phyloP scores from a whole-genome alignment of 2,797 vertebrate genomes.

The Neosilurus mollespiculum region DNA sequence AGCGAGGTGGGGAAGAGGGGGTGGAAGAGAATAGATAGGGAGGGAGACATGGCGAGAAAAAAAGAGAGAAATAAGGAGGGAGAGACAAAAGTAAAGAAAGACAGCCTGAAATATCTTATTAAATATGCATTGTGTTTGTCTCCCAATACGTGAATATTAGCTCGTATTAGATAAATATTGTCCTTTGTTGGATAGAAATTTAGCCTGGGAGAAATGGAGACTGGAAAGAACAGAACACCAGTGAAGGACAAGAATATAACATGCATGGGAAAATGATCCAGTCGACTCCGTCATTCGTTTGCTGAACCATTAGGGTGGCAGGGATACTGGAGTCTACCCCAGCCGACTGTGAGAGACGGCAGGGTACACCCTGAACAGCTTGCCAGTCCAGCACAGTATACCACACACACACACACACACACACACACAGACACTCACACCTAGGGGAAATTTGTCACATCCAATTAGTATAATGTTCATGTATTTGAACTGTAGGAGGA shows the following conservation, averaged over 20 bases:
- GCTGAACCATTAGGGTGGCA: no score
- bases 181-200: neutral
- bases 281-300: no score
- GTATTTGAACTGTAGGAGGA: no score
- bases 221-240: neutral
- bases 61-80: neutral
- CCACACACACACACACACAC: no score
- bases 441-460: no score
- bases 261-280: neutral
- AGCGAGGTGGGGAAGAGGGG: slow-evolving; percentile 33
- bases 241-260: neutral
- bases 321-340: no score
- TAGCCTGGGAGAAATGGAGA: neutral
- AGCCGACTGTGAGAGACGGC: no score
- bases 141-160: neutral
- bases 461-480: no score
- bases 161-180: neutral
- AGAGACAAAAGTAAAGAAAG: neutral
- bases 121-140: neutral
- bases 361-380: no score
- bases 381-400: no score
- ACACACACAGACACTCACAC: no score
- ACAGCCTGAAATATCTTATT: neutral
- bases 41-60: neutral
- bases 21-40: slow-evolving; percentile 46